A percentile compares a stretch with the other conserved stretches of the same genome.
phyloP scores from a whole-genome alignment of 1,140 invertebrate species.

The Pachypsylla venusta region DNA sequence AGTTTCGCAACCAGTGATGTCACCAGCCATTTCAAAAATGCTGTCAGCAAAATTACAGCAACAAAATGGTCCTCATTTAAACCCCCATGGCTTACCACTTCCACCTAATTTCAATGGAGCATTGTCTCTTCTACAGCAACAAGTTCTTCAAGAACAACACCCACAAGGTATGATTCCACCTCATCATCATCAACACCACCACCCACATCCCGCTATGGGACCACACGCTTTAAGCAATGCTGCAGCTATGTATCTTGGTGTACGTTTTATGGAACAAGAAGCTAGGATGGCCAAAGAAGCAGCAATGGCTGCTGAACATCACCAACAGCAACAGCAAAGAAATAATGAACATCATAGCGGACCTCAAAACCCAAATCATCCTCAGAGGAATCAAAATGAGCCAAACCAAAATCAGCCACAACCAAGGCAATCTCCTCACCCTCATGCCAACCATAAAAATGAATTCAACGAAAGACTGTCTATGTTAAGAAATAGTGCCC shows the following conservation, averaged over 20 bases:
- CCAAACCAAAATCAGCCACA: slow-evolving; percentile 32
- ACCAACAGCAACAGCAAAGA: slow-evolving; percentile 32
- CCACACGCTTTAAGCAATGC: slow-evolving; percentile 40
- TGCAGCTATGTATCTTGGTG: slow-evolving; percentile 56
- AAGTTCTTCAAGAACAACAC: slow-evolving; percentile 24
- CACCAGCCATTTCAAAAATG: slow-evolving; percentile 53
- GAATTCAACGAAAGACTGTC: slow-evolving; percentile 45
- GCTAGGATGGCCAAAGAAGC: slow-evolving; percentile 50
- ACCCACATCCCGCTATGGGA: slow-evolving; percentile 29
- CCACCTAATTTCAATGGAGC: slow-evolving; percentile 26
- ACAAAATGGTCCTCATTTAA: slow-evolving; percentile 19
- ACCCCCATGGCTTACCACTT: slow-evolving; percentile 21
- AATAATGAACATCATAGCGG: slow-evolving; percentile 28
- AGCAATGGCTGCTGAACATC: slow-evolving; percentile 35
- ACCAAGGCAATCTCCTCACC: slow-evolving; percentile 30
- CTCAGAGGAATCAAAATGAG: slow-evolving; percentile 21
- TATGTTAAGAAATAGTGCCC: slow-evolving; percentile 42
- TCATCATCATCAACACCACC: slow-evolving; percentile 29
- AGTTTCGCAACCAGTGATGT: slow-evolving; percentile 39
- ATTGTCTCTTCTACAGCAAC: slow-evolving; percentile 25
- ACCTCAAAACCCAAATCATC: slow-evolving; percentile 25
- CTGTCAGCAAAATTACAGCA: slow-evolving; percentile 42
- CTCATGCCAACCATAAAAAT: slow-evolving; percentile 3
- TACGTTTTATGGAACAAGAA: slow-evolving; percentile 56
- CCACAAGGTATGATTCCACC: slow-evolving; percentile 16